Evolutionary conservation across 30 jellyfish, hydroid and myxozoan genomes (phyloP).

Genomic region (Turritopsis rubra): DNA sequence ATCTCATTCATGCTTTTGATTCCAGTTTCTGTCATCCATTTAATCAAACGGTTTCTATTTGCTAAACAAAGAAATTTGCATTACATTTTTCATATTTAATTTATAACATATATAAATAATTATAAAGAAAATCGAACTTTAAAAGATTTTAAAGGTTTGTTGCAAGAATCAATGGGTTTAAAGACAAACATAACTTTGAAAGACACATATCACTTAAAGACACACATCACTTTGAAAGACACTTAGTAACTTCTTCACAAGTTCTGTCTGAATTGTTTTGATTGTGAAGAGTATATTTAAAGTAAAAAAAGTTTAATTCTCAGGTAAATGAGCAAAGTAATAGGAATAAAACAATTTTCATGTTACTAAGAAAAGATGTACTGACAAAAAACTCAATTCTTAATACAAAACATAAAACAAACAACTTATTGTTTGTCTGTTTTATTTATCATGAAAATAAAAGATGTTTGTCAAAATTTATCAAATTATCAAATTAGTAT

Average conservation of each 20-base stretch:
- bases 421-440: neutral
- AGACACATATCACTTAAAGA: no score
- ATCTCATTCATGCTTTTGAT: neutral
- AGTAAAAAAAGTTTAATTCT: neutral
- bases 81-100: no score
- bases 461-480: neutral
- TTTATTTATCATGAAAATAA: neutral
- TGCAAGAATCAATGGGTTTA: neutral
- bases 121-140: neutral
- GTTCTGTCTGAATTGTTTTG: neutral
- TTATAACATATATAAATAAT: no score
- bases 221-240: neutral
- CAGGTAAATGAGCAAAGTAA: neutral
- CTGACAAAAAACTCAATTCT: neutral
- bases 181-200: no score
- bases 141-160: neutral
- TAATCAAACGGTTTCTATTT: neutral
- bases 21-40: neutral
- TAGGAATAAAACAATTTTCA: neutral
- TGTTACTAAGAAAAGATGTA: neutral
- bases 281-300: neutral
- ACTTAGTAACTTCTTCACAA: neutral
- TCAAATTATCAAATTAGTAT: neutral
- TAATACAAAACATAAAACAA: neutral
- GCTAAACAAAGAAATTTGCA: neutral